Conservation (phyloP, 2,888 invertebrate genomes). For the Mythimna lalbum region DNA sequence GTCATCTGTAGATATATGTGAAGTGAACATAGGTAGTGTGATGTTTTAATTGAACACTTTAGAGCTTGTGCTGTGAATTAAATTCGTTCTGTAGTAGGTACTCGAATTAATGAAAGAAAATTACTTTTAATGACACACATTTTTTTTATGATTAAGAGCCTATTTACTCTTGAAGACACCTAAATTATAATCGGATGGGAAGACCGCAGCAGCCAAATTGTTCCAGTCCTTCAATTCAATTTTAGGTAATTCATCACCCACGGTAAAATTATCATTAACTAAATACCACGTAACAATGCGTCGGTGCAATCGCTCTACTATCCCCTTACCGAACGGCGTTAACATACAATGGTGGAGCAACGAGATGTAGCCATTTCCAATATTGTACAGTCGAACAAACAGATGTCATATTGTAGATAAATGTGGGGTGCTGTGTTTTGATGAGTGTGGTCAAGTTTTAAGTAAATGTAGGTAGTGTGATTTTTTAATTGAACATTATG, state of each 20-base stretch:
- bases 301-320: conserved; percentile 49
- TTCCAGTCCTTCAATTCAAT: too few relatives aligned
- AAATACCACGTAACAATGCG: conserved; percentile 35
- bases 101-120: too few relatives aligned
- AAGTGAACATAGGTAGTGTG: too few relatives aligned
- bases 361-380: conserved; percentile 75
- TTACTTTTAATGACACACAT: too few relatives aligned
- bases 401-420: conserved; percentile 47
- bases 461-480: background rate
- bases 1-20: too few relatives aligned
- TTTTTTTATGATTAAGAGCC: too few relatives aligned
- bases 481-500: background rate
- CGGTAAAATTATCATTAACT: conserved; percentile 27
- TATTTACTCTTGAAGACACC: too few relatives aligned
- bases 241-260: conserved; percentile 33
- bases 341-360: conserved; percentile 70
- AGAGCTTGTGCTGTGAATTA: too few relatives aligned
- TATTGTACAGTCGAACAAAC: conserved; percentile 58
- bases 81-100: too few relatives aligned
- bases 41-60: too few relatives aligned
- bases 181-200: too few relatives aligned
- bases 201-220: too few relatives aligned
- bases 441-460: background rate
- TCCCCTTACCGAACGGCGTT: conserved; percentile 62
- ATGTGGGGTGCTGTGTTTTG: conserved; percentile 31